A percentile compares a stretch with the other conserved stretches of the same genome.
phyloP scores from a whole-genome alignment of 2,888 invertebrate species.

The Seira sanloemensis region DNA sequence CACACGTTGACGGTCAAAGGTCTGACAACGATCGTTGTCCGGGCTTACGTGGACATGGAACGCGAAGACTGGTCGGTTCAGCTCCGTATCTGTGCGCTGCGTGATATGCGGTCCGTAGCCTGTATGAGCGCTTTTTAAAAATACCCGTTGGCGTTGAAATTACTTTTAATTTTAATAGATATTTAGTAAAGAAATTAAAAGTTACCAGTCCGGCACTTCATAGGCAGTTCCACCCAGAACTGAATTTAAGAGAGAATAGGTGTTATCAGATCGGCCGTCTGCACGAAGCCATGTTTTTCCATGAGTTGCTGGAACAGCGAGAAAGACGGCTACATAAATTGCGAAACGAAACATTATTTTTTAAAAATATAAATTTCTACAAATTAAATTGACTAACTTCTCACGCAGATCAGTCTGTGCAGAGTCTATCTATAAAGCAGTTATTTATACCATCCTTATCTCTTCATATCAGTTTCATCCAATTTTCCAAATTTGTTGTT shows the following conservation, averaged over 20 bases:
- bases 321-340: too few species aligned
- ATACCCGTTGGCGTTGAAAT: too few species aligned
- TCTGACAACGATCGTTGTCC: constrained; percentile 69
- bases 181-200: constrained; percentile 38
- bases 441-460: too few species aligned
- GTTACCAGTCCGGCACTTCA: constrained; percentile 71
- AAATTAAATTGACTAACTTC: too few species aligned
- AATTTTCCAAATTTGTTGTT: too few species aligned
- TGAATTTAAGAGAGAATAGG: constrained; percentile 61
- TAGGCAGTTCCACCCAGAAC: constrained; percentile 65
- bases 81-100: constrained; percentile 42
- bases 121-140: constrained; percentile 31
- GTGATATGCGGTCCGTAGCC: constrained; percentile 63
- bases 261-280: constrained; percentile 58
- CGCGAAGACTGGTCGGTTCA: constrained; percentile 62
- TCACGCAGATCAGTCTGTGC: too few species aligned
- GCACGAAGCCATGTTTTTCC: constrained; percentile 61
- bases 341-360: neutral
- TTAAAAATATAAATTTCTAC: too few species aligned
- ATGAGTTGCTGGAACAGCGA: neutral
- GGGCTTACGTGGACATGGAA: constrained; percentile 64
- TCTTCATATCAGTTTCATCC: too few species aligned
- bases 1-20: constrained; percentile 67
- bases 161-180: too few species aligned
- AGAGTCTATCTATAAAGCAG: too few species aligned